Percentiles rank a stretch among this genome's conserved stretches.
These are phyloP conservation scores for Bacillus rossius DNA, from an alignment of 1,140 invertebrate species.

Conservation along the genomic window DNA sequence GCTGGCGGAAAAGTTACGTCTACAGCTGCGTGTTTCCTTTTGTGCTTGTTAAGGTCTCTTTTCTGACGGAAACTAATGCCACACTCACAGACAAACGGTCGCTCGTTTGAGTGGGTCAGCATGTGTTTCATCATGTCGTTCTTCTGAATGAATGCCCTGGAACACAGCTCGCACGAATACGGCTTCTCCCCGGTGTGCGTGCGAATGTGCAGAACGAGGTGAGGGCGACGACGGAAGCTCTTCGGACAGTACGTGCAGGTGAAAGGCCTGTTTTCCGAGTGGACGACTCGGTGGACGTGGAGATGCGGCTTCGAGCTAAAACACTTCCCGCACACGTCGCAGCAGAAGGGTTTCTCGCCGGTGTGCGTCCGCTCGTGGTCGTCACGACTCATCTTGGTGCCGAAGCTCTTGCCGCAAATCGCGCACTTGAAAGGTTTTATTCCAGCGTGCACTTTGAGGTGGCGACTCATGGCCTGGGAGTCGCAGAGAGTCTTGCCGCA, in stretches of 20 bases:
- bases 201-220: constrained; percentile 51
- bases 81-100: too few species aligned
- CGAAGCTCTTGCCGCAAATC: constrained; percentile 47
- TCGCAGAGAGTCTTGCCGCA: too few species aligned
- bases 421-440: too few species aligned
- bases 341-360: constrained; percentile 53
- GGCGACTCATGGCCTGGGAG: too few species aligned
- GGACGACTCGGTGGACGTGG: constrained; percentile 46
- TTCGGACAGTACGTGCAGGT: constrained; percentile 57
- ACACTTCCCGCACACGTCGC: constrained; percentile 50
- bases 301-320: constrained; percentile 52
- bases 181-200: constrained; percentile 62
- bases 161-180: constrained; percentile 44
- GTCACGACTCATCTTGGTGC: constrained; percentile 44
- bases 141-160: not conserved
- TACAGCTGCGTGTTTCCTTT: too few species aligned
- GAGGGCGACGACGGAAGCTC: constrained; percentile 51
- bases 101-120: not conserved
- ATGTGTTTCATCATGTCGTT: constrained; percentile 11
- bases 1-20: too few species aligned
- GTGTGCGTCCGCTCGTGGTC: constrained; percentile 53
- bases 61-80: too few species aligned
- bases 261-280: constrained; percentile 50
- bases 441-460: too few species aligned
- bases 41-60: too few species aligned